These are phyloP conservation scores for Paratilapia polleni DNA, from an alignment of 2,113 vertebrate genomes.

Conservation along the genomic window DNA sequence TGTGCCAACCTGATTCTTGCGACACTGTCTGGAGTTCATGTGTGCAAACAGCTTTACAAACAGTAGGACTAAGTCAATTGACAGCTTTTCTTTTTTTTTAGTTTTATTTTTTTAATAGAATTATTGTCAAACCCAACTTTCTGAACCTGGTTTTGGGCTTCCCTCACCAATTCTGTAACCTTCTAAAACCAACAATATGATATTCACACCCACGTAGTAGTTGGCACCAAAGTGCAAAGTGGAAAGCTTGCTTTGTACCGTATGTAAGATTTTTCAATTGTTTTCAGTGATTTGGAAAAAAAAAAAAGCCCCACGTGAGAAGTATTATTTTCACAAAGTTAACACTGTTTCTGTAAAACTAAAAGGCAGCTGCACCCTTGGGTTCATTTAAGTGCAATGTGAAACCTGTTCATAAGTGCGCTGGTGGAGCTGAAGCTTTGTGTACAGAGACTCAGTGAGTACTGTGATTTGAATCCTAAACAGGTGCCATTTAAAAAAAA, in stretches of 20 bases:
- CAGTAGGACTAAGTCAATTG: background rate
- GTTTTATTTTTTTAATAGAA: background rate
- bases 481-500: background rate
- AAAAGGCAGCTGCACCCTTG: background rate
- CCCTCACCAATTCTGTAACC: background rate
- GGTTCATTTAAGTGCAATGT: background rate
- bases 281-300: background rate
- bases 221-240: background rate
- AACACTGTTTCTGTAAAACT: background rate
- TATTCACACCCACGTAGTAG: background rate
- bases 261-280: background rate
- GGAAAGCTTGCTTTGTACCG: background rate
- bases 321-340: background rate
- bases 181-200: background rate
- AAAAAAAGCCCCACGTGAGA: background rate
- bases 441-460: background rate
- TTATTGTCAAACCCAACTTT: background rate
- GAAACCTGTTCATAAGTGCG: background rate
- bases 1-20: background rate
- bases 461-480: slow-evolving; percentile 33
- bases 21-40: background rate
- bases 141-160: background rate
- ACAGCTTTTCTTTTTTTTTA: background rate
- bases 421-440: background rate
- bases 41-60: background rate